Conservation (phyloP, 2,113 vertebrate species). For the Fregetta grallaria region DNA sequence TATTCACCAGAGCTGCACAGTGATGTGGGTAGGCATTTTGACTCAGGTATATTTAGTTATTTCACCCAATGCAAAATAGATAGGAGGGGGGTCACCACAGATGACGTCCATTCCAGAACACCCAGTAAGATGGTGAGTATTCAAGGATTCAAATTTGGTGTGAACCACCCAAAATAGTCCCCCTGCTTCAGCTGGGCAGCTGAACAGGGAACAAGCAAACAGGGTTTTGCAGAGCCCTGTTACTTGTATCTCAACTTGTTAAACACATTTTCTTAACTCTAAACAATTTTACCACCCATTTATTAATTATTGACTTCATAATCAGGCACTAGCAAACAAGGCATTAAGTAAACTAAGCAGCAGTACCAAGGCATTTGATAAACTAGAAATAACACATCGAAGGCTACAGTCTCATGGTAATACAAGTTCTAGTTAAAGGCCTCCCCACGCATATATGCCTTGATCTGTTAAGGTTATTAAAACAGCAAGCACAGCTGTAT, state of each 20-base stretch:
- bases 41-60: not conserved
- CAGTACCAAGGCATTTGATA: constrained; percentile 24
- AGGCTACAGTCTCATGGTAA: constrained; percentile 26
- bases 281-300: constrained; percentile 17
- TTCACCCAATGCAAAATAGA: not conserved
- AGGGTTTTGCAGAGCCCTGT: not conserved
- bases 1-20: not conserved
- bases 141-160: not conserved
- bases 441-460: not conserved
- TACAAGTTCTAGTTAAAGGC: constrained; percentile 40
- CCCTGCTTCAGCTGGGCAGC: not conserved
- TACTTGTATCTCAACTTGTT: not conserved
- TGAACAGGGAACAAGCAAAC: not conserved
- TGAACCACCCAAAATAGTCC: not conserved
- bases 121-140: not conserved
- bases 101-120: not conserved
- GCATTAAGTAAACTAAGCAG: constrained; percentile 39
- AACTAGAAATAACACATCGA: constrained; percentile 56
- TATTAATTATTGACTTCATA: constrained; percentile 44
- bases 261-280: constrained; percentile 7
- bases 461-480: constrained; percentile 60
- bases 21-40: not conserved
- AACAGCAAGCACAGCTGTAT: constrained; percentile 25
- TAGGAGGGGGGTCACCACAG: not conserved
- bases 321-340: constrained; percentile 11